A percentile compares a stretch with the other conserved stretches of the same genome.
Evolutionary conservation across 2,888 invertebrate genomes (phyloP).

Genomic region (Synergus umbraculus): DNA sequence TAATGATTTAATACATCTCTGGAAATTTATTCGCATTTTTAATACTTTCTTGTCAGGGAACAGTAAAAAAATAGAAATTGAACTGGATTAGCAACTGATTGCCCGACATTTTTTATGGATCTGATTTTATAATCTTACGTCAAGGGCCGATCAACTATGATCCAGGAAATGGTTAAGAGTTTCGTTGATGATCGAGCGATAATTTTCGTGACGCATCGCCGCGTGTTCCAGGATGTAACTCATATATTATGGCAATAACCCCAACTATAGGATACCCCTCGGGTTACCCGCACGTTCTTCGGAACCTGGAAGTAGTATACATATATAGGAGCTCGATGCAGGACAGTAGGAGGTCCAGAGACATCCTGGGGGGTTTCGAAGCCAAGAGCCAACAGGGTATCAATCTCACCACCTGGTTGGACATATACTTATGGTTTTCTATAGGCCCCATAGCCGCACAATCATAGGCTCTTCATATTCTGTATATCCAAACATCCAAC

Average conservation of each 20-base stretch:
- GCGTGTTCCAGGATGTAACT: constrained; percentile 63
- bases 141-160: constrained; percentile 32
- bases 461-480: background rate
- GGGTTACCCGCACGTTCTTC: constrained; percentile 39
- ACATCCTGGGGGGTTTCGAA: constrained; percentile 60
- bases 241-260: constrained; percentile 58
- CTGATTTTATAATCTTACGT: background rate
- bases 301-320: background rate
- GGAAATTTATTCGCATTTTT: too few relatives aligned
- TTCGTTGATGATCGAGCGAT: constrained; percentile 48
- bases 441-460: background rate
- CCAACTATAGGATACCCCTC: constrained; percentile 37
- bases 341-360: constrained; percentile 64
- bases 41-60: too few relatives aligned
- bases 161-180: constrained; percentile 43
- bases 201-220: constrained; percentile 54
- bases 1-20: too few relatives aligned
- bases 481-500: background rate
- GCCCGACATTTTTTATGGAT: background rate
- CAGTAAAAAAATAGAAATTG: too few relatives aligned
- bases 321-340: constrained; percentile 45
- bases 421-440: constrained; percentile 40
- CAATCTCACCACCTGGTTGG: constrained; percentile 68
- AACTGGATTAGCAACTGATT: background rate
- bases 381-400: constrained; percentile 57